Evolutionary conservation across 2,797 vertebrate species (phyloP).

Genomic region (Tapera naevia): DNA sequence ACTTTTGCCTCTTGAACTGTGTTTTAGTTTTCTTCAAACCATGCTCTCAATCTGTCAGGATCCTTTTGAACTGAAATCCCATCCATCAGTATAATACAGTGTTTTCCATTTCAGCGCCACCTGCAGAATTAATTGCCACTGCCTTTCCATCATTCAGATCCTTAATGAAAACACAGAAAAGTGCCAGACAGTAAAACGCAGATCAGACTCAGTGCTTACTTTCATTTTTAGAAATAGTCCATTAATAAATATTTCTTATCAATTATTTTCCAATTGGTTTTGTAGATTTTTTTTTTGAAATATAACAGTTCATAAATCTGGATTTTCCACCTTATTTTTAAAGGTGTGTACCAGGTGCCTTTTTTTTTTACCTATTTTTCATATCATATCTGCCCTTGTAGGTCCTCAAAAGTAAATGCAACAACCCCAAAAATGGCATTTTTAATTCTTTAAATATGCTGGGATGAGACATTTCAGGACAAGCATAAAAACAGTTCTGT

Average conservation of each 20-base stretch:
- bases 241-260: not conserved
- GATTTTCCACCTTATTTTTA: accelerated
- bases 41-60: not conserved
- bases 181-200: not conserved
- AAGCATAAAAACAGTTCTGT: not conserved
- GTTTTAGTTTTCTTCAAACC: constrained; percentile 18
- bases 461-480: not conserved
- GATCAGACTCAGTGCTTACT: not conserved
- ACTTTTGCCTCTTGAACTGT: not conserved
- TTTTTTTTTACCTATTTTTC: not conserved
- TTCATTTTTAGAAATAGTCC: not conserved
- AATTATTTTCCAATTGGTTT: not conserved
- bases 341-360: not conserved
- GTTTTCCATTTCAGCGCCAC: not conserved
- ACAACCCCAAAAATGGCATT: not conserved
- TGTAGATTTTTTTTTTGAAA: too few species aligned
- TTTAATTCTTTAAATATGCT: not conserved
- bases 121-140: not conserved
- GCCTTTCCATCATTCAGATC: not conserved
- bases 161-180: not conserved
- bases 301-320: not conserved
- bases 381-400: not conserved
- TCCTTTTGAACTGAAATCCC: constrained; percentile 1
- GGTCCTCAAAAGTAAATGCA: not conserved
- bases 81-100: not conserved